Conservation (phyloP, 2,888 invertebrate species). For the Callyntrura guangdongensis region DNA sequence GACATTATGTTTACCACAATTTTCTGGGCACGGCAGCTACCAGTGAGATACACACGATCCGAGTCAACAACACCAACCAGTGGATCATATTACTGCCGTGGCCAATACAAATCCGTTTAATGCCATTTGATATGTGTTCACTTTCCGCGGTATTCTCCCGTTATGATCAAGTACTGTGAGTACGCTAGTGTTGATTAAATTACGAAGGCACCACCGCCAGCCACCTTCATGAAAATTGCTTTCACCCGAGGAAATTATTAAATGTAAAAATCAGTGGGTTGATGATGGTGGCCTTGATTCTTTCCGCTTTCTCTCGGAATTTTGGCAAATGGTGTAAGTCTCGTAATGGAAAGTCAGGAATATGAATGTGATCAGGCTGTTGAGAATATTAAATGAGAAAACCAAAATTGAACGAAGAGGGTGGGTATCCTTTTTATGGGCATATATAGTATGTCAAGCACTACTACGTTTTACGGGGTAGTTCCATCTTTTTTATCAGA, state of each 20-base stretch:
- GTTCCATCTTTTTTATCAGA: too few species aligned
- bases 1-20: too few species aligned
- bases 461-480: too few species aligned
- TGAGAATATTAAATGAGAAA: background rate
- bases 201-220: background rate
- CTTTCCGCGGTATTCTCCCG: background rate
- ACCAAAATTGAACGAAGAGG: background rate
- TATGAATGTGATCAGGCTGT: constrained; percentile 13
- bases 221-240: constrained; percentile 11
- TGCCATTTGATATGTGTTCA: constrained; percentile 6
- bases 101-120: background rate
- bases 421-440: background rate
- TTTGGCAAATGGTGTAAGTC: constrained; percentile 24
- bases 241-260: constrained; percentile 21
- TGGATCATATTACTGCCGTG: too few species aligned
- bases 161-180: background rate
- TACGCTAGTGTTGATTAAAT: background rate
- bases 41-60: too few species aligned
- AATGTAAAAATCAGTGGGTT: constrained; percentile 34
- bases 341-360: background rate
- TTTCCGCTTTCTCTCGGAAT: constrained; percentile 45
- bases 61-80: too few species aligned
- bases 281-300: constrained; percentile 39
- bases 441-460: background rate
- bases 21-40: too few species aligned